phyloP scores from a whole-genome alignment of 2,113 vertebrate genomes.

The Tauraco erythrolophus region DNA sequence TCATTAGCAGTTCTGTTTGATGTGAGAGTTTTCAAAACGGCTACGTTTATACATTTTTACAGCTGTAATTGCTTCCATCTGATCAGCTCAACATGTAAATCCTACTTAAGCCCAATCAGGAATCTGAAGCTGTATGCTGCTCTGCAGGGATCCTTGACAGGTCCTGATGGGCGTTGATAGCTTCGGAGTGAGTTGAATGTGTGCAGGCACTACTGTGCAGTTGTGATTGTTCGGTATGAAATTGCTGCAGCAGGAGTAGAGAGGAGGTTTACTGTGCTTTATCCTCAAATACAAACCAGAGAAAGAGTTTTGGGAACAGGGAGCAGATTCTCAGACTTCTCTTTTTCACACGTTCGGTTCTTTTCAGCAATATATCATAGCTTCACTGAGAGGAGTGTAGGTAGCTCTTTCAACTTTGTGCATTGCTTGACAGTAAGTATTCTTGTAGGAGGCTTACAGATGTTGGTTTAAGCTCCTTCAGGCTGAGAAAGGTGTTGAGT shows the following conservation, averaged over 20 bases:
- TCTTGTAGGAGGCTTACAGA: background rate
- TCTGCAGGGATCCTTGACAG: background rate
- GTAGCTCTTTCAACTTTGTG: background rate
- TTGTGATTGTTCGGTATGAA: background rate
- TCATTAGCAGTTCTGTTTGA: background rate
- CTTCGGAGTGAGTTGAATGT: background rate
- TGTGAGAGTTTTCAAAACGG: background rate
- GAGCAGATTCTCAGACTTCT: background rate
- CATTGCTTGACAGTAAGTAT: background rate
- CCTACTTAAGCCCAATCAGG: background rate
- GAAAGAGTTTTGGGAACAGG: background rate
- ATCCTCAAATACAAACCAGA: background rate
- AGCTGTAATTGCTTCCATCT: background rate
- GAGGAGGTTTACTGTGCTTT: background rate
- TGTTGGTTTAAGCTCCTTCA: background rate
- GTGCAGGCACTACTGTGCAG: background rate
- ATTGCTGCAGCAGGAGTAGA: background rate
- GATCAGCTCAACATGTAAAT: background rate
- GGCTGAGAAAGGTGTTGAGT: background rate
- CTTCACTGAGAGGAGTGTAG: fast-evolving
- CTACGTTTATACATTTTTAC: background rate
- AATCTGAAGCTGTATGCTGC: background rate
- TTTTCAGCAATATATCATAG: background rate
- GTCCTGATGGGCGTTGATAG: fast-evolving
- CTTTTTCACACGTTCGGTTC: background rate